Evolutionary conservation across 1,140 invertebrate genomes (phyloP).

Genomic region (Drosophila willistoni): DNA sequence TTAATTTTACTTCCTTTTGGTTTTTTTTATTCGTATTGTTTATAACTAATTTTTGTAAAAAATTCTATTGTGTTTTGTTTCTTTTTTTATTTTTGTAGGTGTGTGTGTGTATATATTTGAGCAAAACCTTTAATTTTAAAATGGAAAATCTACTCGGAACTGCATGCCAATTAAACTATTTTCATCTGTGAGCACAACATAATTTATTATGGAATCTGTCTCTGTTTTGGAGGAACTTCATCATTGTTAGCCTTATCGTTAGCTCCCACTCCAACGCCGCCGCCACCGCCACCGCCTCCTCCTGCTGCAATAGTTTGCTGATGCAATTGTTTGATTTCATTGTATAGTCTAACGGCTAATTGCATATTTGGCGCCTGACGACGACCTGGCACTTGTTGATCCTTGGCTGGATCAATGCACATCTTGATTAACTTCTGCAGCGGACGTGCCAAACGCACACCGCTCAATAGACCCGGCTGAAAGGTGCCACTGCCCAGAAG

Average conservation of each 20-base stretch:
- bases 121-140: not conserved
- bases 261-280: slow-evolving; percentile 8
- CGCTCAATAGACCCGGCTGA: slow-evolving; percentile 67
- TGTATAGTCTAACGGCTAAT: slow-evolving; percentile 66
- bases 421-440: slow-evolving; percentile 64
- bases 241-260: not conserved
- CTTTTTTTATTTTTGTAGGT: slow-evolving; percentile 37
- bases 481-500: slow-evolving; percentile 61
- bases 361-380: slow-evolving; percentile 64
- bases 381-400: slow-evolving; percentile 64
- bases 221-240: not conserved
- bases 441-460: slow-evolving; percentile 50
- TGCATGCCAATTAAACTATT: slow-evolving; percentile 41
- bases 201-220: slow-evolving; percentile 16
- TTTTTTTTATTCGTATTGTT: not conserved
- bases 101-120: not conserved
- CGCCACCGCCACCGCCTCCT: slow-evolving; percentile 33
- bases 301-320: slow-evolving; percentile 62
- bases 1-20: not conserved
- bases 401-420: slow-evolving; percentile 68
- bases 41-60: slow-evolving; percentile 11
- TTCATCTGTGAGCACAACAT: slow-evolving; percentile 11
- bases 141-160: slow-evolving; percentile 12
- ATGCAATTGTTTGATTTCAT: slow-evolving; percentile 73
- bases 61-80: not conserved